A percentile compares a stretch with the other conserved stretches of the same genome.
Conservation (phyloP, 2,113 vertebrate genomes). For the Plotosus lineatus region DNA sequence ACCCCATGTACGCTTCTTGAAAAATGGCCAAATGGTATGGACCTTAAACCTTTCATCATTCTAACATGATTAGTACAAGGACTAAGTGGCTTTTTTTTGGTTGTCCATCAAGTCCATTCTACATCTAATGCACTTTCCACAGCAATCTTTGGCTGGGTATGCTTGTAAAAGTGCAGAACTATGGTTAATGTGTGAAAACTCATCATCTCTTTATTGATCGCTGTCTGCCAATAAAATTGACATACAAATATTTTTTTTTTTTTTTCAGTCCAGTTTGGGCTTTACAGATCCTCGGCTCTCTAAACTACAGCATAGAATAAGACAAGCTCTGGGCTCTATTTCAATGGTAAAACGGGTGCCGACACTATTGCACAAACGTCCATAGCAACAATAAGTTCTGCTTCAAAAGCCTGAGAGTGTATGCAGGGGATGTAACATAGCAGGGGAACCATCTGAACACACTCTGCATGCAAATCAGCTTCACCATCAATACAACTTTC, state of each 20-base stretch:
- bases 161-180: not conserved
- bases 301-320: slow-evolving; percentile 15
- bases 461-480: slow-evolving; percentile 26
- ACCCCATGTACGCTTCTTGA: slow-evolving; percentile 87
- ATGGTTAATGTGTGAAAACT: not conserved
- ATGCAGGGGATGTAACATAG: slow-evolving; percentile 14
- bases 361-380: slow-evolving; percentile 28
- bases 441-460: slow-evolving; percentile 1
- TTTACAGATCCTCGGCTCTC: not conserved
- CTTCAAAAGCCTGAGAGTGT: slow-evolving; percentile 33
- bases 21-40: slow-evolving; percentile 82
- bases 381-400: slow-evolving; percentile 33
- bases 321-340: not conserved
- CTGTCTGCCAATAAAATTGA: not conserved
- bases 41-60: not conserved
- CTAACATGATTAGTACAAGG: not conserved
- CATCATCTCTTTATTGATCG: not conserved
- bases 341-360: slow-evolving; percentile 18
- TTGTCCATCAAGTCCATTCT: not conserved
- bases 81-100: not conserved
- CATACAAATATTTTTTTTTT: too few species aligned
- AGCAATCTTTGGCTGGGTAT: not conserved
- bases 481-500: slow-evolving; percentile 2
- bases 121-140: not conserved
- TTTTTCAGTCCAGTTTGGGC: not conserved